Evolutionary conservation across 37 sponge, comb jelly and placozoan genomes (phyloP), one percentile per base, ranked within the genome.

Genomic region (Hormiphora californensis): DNA sequence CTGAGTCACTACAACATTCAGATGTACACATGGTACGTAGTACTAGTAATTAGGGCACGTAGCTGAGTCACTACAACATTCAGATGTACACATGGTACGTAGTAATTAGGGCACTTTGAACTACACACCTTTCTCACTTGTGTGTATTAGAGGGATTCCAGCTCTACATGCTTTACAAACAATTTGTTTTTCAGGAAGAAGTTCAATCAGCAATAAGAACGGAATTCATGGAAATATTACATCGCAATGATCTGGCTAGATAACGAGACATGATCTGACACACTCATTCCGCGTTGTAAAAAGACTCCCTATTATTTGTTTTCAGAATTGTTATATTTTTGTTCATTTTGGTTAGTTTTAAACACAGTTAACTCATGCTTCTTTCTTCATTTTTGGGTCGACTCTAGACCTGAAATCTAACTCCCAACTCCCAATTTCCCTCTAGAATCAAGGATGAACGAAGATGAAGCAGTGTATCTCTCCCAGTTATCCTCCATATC

Each of bases 401-500:
- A n/a, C n/a, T n/a, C n/a, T n/a, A n/a, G n/a, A n/a, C n/a, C n/a
- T n/a, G n/a, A n/a, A n/a, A n/a, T n/a, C n/a, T n/a, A 49, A 49
- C 9, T 15, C 53, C 53, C 15, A 15, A 49, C 15, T 49, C 53
- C 53, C 53, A 49, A 15, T 49, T 59, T 46, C 12, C 12, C 11
- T 46, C 59, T 27, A 30, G 59, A 12, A n/a, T 4, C 28, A 57
- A 57, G 32, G 8, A 73, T 73, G 81, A 73, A 73, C 35, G 81
- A 73, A 73, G 81, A 73, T 43, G 81, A 73, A 73, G 81, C 81
- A 5, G 4, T 73, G 2, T 73, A 73, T 41, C 44, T 73, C 7
- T 43, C 40, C 3, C 81, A 73, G 46, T 28, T 73, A 21, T 40
- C 81, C 1, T 73, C 81, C 7, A 39, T 73, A 4, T 73, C 81